Percentiles rank a stretch among this genome's conserved stretches.
These are phyloP conservation scores for Ophonus ardosiacus DNA, from an alignment of 2,888 invertebrate genomes.

Conservation along the genomic window DNA sequence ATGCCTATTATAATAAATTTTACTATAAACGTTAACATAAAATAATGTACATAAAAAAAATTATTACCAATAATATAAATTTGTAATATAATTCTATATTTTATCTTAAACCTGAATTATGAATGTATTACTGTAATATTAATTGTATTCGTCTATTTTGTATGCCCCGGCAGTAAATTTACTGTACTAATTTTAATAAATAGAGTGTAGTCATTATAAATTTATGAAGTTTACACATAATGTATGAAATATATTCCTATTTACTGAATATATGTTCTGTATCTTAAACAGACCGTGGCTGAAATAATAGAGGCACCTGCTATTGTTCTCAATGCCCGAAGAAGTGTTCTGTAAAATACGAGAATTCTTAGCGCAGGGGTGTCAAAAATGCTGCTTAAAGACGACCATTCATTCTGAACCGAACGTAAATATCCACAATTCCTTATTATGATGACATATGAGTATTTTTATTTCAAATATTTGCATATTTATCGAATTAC, in stretches of 20 bases:
- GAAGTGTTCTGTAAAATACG: neutral
- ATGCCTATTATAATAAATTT: too few species aligned
- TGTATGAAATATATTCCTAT: slow-evolving; percentile 15
- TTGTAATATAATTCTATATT: too few species aligned
- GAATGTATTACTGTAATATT: neutral
- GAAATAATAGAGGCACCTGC: slow-evolving; percentile 43
- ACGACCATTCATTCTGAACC: neutral
- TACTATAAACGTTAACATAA: too few species aligned
- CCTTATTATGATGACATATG: slow-evolving; percentile 5
- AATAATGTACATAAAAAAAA: too few species aligned
- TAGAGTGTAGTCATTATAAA: neutral
- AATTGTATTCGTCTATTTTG: too few species aligned
- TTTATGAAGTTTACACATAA: slow-evolving; percentile 16
- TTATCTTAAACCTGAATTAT: too few species aligned
- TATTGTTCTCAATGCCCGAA: slow-evolving; percentile 36
- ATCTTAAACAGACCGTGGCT: slow-evolving; percentile 32
- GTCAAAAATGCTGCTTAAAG: slow-evolving; percentile 17
- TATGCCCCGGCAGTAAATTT: neutral
- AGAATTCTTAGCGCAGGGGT: slow-evolving; percentile 6
- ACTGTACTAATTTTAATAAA: neutral
- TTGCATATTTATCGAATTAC: slow-evolving; percentile 34
- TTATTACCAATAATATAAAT: too few species aligned
- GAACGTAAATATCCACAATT: neutral
- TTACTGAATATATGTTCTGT: slow-evolving; percentile 28
- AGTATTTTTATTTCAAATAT: slow-evolving; percentile 1